Conservation (phyloP, 2,797 vertebrate species). For the Smutsia gigantea region DNA sequence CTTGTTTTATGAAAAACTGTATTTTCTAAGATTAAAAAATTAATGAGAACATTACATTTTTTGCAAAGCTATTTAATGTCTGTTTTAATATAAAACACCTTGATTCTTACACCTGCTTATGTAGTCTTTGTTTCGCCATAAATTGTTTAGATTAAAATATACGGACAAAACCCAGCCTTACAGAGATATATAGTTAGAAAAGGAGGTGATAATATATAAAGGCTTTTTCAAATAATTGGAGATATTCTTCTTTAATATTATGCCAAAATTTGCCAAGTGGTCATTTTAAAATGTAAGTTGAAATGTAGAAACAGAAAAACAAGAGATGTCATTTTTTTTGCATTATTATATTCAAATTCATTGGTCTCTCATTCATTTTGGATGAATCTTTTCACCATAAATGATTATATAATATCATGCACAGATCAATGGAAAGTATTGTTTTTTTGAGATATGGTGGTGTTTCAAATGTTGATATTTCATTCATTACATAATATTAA, state of each 20-base stretch:
- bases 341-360: neutral
- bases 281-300: neutral
- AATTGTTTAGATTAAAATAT: neutral
- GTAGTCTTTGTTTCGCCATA: neutral
- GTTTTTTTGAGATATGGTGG: neutral
- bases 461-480: neutral
- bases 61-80: neutral
- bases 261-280: neutral
- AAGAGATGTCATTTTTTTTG: neutral
- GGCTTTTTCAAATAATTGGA: neutral
- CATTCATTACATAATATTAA: neutral
- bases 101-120: neutral
- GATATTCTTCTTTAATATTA: neutral
- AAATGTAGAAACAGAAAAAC: neutral
- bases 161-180: neutral
- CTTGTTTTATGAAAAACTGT: neutral
- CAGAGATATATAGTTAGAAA: neutral
- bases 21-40: neutral
- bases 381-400: neutral
- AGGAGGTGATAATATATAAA: accelerated
- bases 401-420: neutral
- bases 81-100: neutral
- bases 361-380: neutral
- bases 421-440: neutral
- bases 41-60: neutral